Evolutionary conservation across 2,797 vertebrate species (phyloP).

Genomic region (Poecilia picta): DNA sequence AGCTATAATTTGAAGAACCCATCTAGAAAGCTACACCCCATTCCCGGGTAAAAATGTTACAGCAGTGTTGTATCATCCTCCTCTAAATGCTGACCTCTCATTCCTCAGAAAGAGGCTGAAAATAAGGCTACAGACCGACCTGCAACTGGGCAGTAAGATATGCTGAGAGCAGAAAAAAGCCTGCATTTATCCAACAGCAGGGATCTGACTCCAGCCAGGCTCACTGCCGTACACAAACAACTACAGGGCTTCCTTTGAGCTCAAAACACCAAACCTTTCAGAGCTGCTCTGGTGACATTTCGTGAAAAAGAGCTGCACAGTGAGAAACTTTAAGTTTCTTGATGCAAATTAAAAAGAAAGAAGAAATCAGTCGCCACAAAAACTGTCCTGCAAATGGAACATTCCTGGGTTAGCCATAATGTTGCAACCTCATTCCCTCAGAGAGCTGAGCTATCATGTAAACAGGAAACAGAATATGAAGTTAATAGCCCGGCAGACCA

Average conservation of each 20-base stretch:
- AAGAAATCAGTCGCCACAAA: conserved; percentile 34
- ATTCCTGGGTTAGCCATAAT: conserved; percentile 50
- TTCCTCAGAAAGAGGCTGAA: conserved; percentile 23
- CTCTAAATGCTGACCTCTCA: conserved; percentile 53
- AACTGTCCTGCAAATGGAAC: conserved; percentile 60
- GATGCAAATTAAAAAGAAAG: conserved; percentile 54
- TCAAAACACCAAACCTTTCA: conserved; percentile 76
- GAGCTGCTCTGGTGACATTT: conserved; percentile 58
- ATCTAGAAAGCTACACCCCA: conserved; percentile 41
- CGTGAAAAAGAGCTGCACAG: conserved; percentile 64
- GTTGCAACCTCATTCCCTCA: conserved; percentile 31
- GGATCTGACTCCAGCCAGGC: conserved; percentile 51
- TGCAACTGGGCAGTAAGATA: conserved; percentile 54
- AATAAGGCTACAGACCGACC: conserved; percentile 42
- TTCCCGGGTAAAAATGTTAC: conserved; percentile 39
- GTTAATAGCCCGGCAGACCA: conserved; percentile 14
- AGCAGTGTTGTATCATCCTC: conserved; percentile 53
- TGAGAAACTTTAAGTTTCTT: conserved; percentile 67
- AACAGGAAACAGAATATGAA: conserved; percentile 34
- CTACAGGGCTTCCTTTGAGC: conserved; percentile 81
- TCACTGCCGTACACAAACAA: conserved; percentile 66
- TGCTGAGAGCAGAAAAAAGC: conserved; percentile 51
- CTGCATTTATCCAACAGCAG: conserved; percentile 59
- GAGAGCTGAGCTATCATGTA: conserved; percentile 25
- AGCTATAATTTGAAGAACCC: conserved; percentile 69